Base-by-base conservation (phyloP, 2,797 vertebrate genomes). In the Poliocrania exsul region DNA sequence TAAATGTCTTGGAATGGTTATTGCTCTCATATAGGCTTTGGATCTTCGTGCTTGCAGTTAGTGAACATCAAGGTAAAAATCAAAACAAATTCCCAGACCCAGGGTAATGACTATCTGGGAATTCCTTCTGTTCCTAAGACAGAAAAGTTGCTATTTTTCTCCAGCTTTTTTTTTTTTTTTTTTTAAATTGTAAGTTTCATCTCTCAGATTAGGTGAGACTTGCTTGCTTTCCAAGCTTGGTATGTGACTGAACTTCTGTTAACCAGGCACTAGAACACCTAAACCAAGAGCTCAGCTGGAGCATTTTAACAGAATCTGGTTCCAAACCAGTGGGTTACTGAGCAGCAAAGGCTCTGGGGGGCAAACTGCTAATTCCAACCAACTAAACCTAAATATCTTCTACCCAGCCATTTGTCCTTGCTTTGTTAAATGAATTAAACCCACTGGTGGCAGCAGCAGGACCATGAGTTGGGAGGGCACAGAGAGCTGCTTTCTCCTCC, bases 1-100 rank as follows among this genome's bases (percentile, higher is more conserved):
- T 98, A 98, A 97, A 97, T 6, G 97, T 97, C 97, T 96, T 20
- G 7, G 94, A 97, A 96, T 94, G 95, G 97, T 96, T 97, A 97
- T 97, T 96, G 96, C 97, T 95, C 95, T 97, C 96, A 96, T 96
- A 94, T 82, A 86, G 96, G 75, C 92, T 92, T 95, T 79, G 93
- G 80, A 95, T 94, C 86, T 86, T 54, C 1, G 31, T 86, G 93
- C 93, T 93, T 95, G 62, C 92, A 94, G 95, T 67, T 54, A 95
- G 70, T 1, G 93, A 95, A 96, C 88, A 93, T 86, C 92, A 94
- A 90, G 91, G 96, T 97, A 95, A 91, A 96, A 96, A 95, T 23
- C 81, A 90, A 87, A 96, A 84, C 81, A 88, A 94, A 96, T 93
- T 95, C 82, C 85, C 90, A 25, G 57, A 50, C 72, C 71, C 12